phyloP scores from a whole-genome alignment of 2,888 invertebrate species.

The Hypomecis atomaria region DNA sequence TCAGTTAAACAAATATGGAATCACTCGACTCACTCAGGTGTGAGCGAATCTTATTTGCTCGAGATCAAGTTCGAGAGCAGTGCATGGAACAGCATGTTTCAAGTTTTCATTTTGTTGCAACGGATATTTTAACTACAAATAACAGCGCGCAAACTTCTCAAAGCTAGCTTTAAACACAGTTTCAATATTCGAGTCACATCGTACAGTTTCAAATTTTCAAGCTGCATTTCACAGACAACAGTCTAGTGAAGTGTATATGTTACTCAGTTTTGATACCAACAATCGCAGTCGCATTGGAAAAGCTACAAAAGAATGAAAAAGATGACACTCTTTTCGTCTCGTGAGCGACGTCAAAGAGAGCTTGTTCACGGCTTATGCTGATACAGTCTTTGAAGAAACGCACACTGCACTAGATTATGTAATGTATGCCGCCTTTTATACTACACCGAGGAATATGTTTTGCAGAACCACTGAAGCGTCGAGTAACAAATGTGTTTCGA shows the following conservation, averaged over 20 bases:
- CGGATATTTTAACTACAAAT: slow-evolving; percentile 39
- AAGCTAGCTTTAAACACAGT: slow-evolving; percentile 28
- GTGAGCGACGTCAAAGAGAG: slow-evolving; percentile 63
- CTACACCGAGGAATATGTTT: slow-evolving; percentile 54
- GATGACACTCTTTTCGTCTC: slow-evolving; percentile 60
- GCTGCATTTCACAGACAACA: slow-evolving; percentile 47
- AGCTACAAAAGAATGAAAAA: slow-evolving; percentile 61
- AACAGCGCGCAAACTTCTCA: slow-evolving; percentile 29
- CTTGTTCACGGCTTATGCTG: slow-evolving; percentile 64
- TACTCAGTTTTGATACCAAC: slow-evolving; percentile 59
- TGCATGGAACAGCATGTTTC: slow-evolving; percentile 36
- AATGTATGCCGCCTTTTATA: slow-evolving; percentile 62
- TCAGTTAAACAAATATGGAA: slow-evolving; percentile 72
- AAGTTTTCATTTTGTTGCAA: slow-evolving; percentile 36
- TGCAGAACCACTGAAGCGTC: slow-evolving; percentile 44
- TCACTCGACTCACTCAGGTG: slow-evolving; percentile 54
- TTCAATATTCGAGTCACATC: slow-evolving; percentile 35
- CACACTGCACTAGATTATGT: slow-evolving; percentile 59
- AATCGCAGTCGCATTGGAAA: slow-evolving; percentile 52
- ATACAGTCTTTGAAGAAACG: slow-evolving; percentile 68
- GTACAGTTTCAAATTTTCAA: slow-evolving; percentile 33
- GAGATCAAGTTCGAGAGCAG: slow-evolving; percentile 29
- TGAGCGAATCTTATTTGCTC: slow-evolving; percentile 47
- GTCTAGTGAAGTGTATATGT: slow-evolving; percentile 45
- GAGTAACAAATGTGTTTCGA: slow-evolving; percentile 41